A percentile compares a stretch with the other conserved stretches of the same genome.
Conservation (phyloP, 2,888 invertebrate genomes). For the Drepana falcataria region DNA sequence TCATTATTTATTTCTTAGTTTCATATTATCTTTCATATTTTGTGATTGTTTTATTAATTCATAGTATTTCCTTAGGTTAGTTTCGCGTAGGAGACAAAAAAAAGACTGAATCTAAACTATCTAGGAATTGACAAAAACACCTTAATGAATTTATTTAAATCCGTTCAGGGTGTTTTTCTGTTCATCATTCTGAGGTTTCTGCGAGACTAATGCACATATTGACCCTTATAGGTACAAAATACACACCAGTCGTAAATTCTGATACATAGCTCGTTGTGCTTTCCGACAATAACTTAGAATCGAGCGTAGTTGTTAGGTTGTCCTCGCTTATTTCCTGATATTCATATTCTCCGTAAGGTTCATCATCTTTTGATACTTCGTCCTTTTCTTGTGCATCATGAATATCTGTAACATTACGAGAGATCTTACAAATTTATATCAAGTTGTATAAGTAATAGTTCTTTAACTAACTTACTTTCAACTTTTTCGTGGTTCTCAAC, state of each 20-base stretch:
- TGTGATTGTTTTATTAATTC: background rate
- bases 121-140: too few species aligned
- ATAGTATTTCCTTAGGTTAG: background rate
- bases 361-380: conserved; percentile 25
- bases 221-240: background rate
- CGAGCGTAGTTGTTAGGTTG: conserved; percentile 8
- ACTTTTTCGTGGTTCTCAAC: conserved; percentile 18
- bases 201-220: too few species aligned
- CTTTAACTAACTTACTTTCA: conserved; percentile 45
- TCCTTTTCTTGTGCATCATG: conserved; percentile 16
- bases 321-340: conserved; percentile 26
- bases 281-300: conserved; percentile 2
- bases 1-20: background rate
- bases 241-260: background rate
- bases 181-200: too few species aligned
- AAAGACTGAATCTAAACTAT: too few species aligned
- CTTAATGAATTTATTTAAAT: too few species aligned
- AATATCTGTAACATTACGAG: conserved; percentile 49
- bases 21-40: background rate
- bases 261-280: conserved; percentile 11
- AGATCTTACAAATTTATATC: conserved; percentile 16
- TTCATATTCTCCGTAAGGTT: conserved; percentile 45
- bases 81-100: too few species aligned
- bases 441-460: conserved; percentile 12
- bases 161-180: too few species aligned